Conservation (phyloP, 2,888 invertebrate species). For the Sphecodes monilicornis region DNA sequence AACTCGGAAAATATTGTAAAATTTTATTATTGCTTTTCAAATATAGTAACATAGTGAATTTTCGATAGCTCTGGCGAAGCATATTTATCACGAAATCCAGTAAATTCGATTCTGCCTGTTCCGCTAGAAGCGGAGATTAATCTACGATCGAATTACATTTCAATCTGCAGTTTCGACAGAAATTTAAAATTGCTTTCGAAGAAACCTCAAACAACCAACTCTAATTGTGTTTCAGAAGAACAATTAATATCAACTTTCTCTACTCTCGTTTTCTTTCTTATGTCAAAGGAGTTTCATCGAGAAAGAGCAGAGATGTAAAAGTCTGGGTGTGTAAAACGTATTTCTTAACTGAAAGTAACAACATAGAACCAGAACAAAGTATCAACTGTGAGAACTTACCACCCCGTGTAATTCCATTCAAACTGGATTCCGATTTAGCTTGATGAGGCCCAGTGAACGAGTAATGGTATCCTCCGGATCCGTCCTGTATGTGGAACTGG, state of each 20-base stretch:
- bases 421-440: constrained; percentile 87
- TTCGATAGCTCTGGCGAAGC: not conserved
- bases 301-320: not conserved
- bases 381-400: constrained; percentile 71
- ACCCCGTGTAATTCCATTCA: constrained; percentile 88
- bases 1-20: too few relatives aligned
- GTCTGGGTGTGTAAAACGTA: not conserved
- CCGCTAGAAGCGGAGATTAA: constrained; percentile 9
- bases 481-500: constrained; percentile 86
- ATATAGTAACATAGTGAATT: not conserved
- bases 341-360: not conserved
- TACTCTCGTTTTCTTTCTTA: not conserved
- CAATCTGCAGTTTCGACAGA: not conserved
- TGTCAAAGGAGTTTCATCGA: not conserved
- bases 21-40: too few relatives aligned
- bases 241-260: not conserved
- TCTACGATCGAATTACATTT: not conserved
- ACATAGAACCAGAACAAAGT: not conserved
- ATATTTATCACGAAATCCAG: not conserved
- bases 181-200: not conserved
- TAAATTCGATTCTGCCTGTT: not conserved
- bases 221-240: not conserved
- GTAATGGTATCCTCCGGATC: constrained; percentile 86
- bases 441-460: constrained; percentile 89
- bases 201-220: not conserved